phyloP scores from a whole-genome alignment of 2,113 vertebrate genomes.

The Pantherophis guttatus region DNA sequence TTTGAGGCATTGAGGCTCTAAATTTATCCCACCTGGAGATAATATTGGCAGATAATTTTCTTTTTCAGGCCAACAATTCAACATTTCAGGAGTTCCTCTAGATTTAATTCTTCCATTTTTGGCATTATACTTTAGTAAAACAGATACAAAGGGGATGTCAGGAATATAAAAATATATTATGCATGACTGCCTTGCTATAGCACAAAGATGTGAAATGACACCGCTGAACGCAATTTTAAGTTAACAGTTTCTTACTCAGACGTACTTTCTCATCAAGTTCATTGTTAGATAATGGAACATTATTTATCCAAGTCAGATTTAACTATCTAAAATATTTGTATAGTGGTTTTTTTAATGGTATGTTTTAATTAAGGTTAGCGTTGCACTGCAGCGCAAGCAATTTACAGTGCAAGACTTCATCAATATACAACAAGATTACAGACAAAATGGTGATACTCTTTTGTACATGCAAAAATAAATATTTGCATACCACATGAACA shows the following conservation, averaged over 20 bases:
- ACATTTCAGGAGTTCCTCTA: constrained; percentile 8
- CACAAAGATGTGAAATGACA: constrained; percentile 44
- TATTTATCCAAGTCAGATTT: constrained; percentile 18
- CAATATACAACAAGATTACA: constrained; percentile 12
- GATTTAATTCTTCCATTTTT: constrained; percentile 25
- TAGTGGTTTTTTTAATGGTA: constrained; percentile 19
- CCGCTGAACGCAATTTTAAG: constrained; percentile 31
- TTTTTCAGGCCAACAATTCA: neutral
- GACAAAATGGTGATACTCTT: constrained; percentile 10
- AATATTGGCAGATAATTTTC: neutral
- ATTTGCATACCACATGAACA: constrained; percentile 9
- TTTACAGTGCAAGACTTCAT: constrained; percentile 10
- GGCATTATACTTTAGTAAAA: constrained; percentile 20
- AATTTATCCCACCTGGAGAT: neutral
- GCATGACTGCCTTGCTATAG: constrained; percentile 56
- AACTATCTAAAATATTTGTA: constrained; percentile 24
- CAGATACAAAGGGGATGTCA: constrained; percentile 58
- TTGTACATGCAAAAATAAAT: constrained; percentile 23
- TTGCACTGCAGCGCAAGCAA: neutral
- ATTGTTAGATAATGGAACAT: constrained; percentile 7
- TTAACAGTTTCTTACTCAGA: constrained; percentile 28
- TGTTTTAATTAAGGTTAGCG: constrained; percentile 24
- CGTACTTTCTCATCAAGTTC: constrained; percentile 18
- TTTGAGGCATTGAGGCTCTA: neutral
- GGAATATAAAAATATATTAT: constrained; percentile 54